A percentile compares a stretch with the other conserved stretches of the same genome.
These are phyloP conservation scores for Gerris lacustris DNA, from an alignment of 2,888 invertebrate genomes.

Conservation along the genomic window DNA sequence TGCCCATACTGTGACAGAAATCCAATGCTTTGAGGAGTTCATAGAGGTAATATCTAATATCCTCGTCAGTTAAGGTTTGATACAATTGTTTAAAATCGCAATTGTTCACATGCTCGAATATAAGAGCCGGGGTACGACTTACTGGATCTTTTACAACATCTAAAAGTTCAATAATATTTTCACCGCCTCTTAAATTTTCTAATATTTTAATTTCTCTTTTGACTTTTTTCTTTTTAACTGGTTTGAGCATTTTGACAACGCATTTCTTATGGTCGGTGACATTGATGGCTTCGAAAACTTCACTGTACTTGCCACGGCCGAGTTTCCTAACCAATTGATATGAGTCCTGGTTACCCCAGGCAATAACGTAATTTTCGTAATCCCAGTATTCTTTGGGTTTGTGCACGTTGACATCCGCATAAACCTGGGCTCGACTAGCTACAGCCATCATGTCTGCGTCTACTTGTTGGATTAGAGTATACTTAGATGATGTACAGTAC, in stretches of 20 bases:
- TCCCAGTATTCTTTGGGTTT: constrained; percentile 99
- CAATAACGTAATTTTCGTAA: constrained; percentile 96
- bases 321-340: constrained; percentile 97
- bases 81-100: constrained; percentile 99
- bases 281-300: constrained; percentile 99
- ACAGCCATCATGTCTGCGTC: constrained; percentile 54
- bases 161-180: constrained; percentile 95
- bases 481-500: background rate
- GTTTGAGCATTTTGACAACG: constrained; percentile 99
- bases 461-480: background rate
- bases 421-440: constrained; percentile 91
- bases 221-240: constrained; percentile 99
- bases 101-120: constrained; percentile 99
- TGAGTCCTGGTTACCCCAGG: constrained; percentile 98
- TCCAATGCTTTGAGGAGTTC: constrained; percentile 61
- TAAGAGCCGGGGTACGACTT: constrained; percentile 94
- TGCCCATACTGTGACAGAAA: constrained; percentile 99
- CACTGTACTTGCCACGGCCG: constrained; percentile 99
- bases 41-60: constrained; percentile 63
- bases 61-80: constrained; percentile 97
- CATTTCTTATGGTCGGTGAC: constrained; percentile 97
- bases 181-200: constrained; percentile 97
- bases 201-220: constrained; percentile 99
- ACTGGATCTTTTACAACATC: constrained; percentile 99
- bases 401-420: constrained; percentile 96